These are phyloP conservation scores for Vireo altiloquus DNA, from an alignment of 2,113 vertebrate genomes.

Conservation along the genomic window DNA sequence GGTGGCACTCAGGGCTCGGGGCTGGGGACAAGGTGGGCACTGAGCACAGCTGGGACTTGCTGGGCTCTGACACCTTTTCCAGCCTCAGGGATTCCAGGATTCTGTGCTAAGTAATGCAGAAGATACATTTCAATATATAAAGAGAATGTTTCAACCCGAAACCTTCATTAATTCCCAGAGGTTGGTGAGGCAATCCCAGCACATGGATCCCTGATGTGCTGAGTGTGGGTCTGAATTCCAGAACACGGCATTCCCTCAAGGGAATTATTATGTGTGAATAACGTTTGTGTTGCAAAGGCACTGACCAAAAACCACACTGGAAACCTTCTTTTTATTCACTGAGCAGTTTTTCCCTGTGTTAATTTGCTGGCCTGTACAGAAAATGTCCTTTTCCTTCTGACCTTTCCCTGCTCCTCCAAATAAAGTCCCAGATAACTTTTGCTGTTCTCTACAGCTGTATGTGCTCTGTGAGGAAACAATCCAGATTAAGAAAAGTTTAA, in stretches of 20 bases:
- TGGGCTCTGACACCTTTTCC: background rate
- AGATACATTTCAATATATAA: background rate
- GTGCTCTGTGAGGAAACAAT: background rate
- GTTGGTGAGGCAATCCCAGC: background rate
- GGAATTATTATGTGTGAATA: background rate
- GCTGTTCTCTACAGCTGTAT: background rate
- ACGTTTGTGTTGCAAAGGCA: background rate
- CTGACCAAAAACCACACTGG: background rate
- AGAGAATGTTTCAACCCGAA: background rate
- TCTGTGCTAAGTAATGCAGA: background rate
- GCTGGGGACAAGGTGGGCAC: background rate
- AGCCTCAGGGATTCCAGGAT: background rate
- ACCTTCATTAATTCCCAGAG: background rate
- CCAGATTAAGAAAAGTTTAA: background rate
- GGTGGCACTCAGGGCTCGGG: background rate
- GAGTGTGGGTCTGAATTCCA: background rate
- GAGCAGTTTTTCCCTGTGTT: background rate
- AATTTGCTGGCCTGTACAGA: background rate
- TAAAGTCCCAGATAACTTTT: background rate
- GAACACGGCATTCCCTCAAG: background rate
- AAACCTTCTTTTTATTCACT: background rate
- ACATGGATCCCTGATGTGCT: background rate
- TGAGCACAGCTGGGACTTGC: rapidly evolving
- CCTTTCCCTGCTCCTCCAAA: background rate
- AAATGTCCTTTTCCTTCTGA: background rate